Percentiles rank a stretch among this genome's conserved stretches.
phyloP scores from a whole-genome alignment of 1,140 invertebrate genomes.

The Zaprionus ornatus region DNA sequence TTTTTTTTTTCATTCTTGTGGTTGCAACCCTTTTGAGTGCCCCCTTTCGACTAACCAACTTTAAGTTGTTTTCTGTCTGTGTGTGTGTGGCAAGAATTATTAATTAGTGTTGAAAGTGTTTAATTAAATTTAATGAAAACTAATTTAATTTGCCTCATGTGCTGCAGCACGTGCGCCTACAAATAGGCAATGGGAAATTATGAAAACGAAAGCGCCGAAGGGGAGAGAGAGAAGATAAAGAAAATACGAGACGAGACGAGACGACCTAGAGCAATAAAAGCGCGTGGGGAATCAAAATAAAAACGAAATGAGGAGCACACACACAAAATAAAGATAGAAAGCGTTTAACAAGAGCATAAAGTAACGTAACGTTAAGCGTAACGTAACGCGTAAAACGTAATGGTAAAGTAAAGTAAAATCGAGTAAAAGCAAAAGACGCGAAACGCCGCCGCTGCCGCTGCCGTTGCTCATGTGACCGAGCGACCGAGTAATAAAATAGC shows the following conservation, averaged over 20 bases:
- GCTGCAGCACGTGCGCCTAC: background rate
- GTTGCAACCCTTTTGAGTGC: background rate
- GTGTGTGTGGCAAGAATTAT: background rate
- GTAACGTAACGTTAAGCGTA: conserved; percentile 15
- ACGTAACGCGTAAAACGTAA: conserved; percentile 15
- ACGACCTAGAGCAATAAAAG: conserved; percentile 4
- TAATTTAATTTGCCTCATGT: background rate
- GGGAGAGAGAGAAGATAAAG: background rate
- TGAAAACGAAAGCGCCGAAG: background rate
- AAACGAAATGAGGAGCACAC: background rate
- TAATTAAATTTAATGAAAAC: background rate
- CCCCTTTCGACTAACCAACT: too few species aligned
- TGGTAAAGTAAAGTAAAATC: conserved; percentile 37
- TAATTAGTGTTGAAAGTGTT: background rate
- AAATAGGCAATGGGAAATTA: background rate
- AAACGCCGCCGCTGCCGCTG: conserved; percentile 23
- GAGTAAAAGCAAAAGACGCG: conserved; percentile 46
- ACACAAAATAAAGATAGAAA: conserved; percentile 49
- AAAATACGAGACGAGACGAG: background rate
- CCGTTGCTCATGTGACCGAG: conserved; percentile 71
- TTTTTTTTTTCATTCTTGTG: background rate
- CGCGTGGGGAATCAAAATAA: conserved; percentile 14
- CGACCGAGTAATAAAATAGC: conserved; percentile 75
- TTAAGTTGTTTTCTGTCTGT: background rate
- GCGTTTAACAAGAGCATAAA: conserved; percentile 4